Conservation (phyloP, 2,797 vertebrate species). For the Syngnathus rostellatus region DNA sequence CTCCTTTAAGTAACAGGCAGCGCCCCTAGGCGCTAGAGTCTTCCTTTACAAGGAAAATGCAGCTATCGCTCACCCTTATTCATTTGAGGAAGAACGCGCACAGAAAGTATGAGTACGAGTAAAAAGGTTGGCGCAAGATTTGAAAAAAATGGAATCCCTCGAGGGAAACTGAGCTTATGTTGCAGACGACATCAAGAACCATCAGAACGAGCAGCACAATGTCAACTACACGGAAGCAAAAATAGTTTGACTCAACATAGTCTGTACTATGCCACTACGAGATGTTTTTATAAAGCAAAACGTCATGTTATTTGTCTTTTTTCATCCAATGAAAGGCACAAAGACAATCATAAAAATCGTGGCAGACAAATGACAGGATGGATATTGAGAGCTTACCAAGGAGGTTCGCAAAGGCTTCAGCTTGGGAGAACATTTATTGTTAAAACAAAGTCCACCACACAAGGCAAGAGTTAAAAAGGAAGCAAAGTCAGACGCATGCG, state of each 20-base stretch:
- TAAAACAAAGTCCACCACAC: not conserved
- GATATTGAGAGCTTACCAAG: not conserved
- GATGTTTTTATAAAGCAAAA: not conserved
- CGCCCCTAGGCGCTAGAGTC: not conserved
- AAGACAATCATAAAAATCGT: not conserved
- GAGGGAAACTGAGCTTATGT: not conserved
- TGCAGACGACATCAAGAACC: not conserved
- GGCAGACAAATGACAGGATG: not conserved
- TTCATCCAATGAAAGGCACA: not conserved
- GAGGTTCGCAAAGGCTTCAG: not conserved
- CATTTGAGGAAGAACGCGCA: not conserved
- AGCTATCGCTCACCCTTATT: not conserved
- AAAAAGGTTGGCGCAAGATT: not conserved
- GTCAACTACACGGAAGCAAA: not conserved
- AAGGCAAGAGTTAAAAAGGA: not conserved
- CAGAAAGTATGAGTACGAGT: not conserved
- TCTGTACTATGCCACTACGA: not conserved
- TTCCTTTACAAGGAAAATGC: not conserved
- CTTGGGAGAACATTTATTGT: too few relatives aligned
- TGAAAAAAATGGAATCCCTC: not conserved
- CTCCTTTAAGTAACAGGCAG: not conserved
- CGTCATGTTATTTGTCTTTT: not conserved
- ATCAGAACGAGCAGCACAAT: not conserved
- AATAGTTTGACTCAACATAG: not conserved
- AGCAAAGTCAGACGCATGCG: not conserved